Evolutionary conservation across 1,140 invertebrate genomes (phyloP).

Genomic region (Coboldia fuscipes): DNA sequence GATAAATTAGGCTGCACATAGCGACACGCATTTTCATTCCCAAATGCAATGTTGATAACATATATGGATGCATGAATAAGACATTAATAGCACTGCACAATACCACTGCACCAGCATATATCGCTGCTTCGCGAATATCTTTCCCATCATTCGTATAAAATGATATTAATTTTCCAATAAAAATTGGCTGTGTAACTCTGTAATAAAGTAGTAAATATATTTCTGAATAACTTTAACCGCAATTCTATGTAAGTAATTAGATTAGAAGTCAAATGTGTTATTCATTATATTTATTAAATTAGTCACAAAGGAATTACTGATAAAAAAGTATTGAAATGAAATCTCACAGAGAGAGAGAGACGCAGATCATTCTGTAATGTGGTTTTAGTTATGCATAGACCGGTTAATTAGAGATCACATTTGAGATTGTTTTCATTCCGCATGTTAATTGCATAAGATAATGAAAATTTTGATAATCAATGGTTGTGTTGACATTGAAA

Average conservation of each 20-base stretch:
- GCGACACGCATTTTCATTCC: constrained; percentile 63
- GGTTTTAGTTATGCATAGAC: too few species aligned
- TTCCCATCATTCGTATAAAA: constrained; percentile 33
- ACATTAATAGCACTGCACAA: constrained; percentile 43
- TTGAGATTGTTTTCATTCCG: too few species aligned
- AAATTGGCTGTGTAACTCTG: constrained; percentile 50
- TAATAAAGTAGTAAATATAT: constrained; percentile 8
- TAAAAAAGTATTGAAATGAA: neutral
- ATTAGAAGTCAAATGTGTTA: neutral
- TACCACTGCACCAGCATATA: constrained; percentile 43
- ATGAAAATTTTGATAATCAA: too few species aligned
- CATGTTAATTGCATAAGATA: too few species aligned
- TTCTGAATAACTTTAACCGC: constrained; percentile 1
- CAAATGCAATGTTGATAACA: constrained; percentile 47
- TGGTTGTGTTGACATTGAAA: too few species aligned
- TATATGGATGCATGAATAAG: constrained; percentile 53
- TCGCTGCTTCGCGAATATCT: constrained; percentile 32
- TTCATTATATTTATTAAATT: neutral
- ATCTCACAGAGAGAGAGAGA: neutral
- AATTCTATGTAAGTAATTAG: neutral
- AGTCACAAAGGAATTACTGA: neutral
- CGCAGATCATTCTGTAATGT: too few species aligned
- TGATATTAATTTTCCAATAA: constrained; percentile 44
- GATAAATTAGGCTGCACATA: constrained; percentile 57
- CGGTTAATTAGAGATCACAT: too few species aligned